Evolutionary conservation across 2,888 invertebrate species (phyloP).

Genomic region (Scaeva pyrastri): DNA sequence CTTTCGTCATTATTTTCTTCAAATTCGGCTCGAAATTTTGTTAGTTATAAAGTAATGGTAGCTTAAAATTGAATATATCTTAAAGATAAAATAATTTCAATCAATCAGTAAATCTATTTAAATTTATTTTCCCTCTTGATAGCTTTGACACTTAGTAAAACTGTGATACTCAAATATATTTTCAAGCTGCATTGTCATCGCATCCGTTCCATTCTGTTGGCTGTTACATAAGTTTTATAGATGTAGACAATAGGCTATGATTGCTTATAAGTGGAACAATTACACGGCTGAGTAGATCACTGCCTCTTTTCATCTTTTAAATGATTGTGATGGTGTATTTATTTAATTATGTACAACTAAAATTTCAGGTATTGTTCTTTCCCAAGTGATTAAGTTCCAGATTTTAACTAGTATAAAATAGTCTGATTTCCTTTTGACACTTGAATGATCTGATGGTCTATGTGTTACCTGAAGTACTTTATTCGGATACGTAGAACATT

Average conservation of each 20-base stretch:
- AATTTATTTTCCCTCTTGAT: background rate
- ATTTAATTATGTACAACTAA: background rate
- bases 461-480: too few species aligned
- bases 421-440: background rate
- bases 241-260: background rate
- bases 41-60: too few species aligned
- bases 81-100: too few species aligned
- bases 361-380: slow-evolving; percentile 20
- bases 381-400: background rate
- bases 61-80: too few species aligned
- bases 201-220: background rate
- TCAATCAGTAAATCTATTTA: background rate
- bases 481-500: too few species aligned
- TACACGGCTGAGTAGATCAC: slow-evolving; percentile 17
- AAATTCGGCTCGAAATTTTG: too few species aligned
- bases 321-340: background rate
- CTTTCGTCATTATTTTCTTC: too few species aligned
- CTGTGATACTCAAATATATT: background rate
- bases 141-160: background rate
- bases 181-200: background rate
- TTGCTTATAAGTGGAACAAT: slow-evolving; percentile 10
- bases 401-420: background rate
- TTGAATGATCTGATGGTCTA: background rate
- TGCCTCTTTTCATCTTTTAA: background rate
- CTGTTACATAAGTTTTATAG: background rate